phyloP scores from a whole-genome alignment of 35 echinoderm and acorn worm species.

The Diadema setosum region DNA sequence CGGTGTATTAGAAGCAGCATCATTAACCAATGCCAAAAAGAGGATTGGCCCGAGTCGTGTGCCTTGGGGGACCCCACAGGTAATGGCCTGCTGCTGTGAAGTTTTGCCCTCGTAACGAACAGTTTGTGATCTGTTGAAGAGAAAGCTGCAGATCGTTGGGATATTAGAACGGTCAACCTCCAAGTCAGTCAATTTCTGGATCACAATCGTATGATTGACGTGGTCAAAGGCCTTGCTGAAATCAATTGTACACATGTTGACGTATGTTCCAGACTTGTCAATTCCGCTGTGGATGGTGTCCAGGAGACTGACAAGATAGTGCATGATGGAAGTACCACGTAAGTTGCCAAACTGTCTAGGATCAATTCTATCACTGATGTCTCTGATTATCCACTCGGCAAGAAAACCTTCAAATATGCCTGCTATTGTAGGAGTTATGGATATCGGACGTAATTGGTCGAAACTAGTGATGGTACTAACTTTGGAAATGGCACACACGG shows the following conservation, averaged over 20 bases:
- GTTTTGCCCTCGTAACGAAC: no score
- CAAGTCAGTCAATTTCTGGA: not conserved
- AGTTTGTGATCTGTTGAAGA: not conserved
- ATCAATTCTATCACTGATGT: not conserved
- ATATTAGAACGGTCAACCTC: no score
- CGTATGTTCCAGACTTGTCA: not conserved
- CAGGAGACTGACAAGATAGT: not conserved
- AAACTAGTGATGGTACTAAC: not conserved
- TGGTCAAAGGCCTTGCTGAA: conserved; percentile 11
- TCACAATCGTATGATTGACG: not conserved
- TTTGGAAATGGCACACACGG: conserved; percentile 15
- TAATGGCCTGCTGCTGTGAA: no score
- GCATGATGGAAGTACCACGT: not conserved
- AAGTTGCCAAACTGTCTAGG: not conserved
- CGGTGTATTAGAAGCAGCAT: no score
- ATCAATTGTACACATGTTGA: not conserved
- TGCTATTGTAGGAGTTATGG: not conserved
- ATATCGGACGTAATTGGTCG: conserved; percentile 17
- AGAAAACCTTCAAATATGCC: not conserved
- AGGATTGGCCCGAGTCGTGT: no score
- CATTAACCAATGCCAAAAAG: no score
- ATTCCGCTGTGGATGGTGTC: not conserved
- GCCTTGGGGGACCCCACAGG: no score
- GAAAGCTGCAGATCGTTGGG: not conserved
- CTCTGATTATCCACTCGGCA: conserved; percentile 8